A percentile compares a stretch with the other conserved stretches of the same genome.
Conservation (phyloP, 1,140 invertebrate genomes). For the Zaprionus gabonicus region DNA sequence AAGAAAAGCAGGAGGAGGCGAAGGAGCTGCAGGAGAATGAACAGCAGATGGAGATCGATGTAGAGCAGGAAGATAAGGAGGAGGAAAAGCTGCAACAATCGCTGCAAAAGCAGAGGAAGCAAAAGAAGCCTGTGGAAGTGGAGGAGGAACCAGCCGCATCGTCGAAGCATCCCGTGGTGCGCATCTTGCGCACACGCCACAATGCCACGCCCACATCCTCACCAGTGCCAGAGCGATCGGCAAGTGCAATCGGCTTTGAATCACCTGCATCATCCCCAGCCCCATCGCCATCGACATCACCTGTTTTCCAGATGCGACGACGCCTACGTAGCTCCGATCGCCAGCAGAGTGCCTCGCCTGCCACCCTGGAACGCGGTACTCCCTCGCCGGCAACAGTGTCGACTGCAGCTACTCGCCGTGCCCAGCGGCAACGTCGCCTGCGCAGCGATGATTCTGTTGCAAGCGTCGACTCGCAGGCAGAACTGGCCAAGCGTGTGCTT, state of each 20-base stretch:
- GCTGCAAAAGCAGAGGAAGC: not conserved
- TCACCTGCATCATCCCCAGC: not conserved
- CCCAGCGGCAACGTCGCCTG: not conserved
- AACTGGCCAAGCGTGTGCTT: not conserved
- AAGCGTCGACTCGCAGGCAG: slow-evolving; percentile 1
- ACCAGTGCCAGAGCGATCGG: not conserved
- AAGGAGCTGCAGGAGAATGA: not conserved
- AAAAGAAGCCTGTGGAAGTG: not conserved
- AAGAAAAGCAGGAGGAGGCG: not conserved
- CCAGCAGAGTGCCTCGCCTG: not conserved
- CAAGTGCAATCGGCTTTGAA: not conserved
- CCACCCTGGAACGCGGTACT: not conserved
- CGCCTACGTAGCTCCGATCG: slow-evolving; percentile 3
- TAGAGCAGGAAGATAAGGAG: not conserved
- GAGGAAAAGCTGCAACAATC: not conserved
- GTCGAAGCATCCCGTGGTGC: not conserved
- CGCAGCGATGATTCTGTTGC: slow-evolving; percentile 5
- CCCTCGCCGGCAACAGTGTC: not conserved
- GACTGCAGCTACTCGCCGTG: not conserved
- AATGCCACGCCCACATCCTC: not conserved
- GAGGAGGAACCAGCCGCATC: not conserved
- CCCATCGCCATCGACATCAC: not conserved
- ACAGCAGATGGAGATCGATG: not conserved
- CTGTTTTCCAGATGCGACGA: not conserved
- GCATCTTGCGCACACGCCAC: not conserved